Evolutionary conservation across 2,888 invertebrate species (phyloP).

Genomic region (Limnephilus marmoratus): DNA sequence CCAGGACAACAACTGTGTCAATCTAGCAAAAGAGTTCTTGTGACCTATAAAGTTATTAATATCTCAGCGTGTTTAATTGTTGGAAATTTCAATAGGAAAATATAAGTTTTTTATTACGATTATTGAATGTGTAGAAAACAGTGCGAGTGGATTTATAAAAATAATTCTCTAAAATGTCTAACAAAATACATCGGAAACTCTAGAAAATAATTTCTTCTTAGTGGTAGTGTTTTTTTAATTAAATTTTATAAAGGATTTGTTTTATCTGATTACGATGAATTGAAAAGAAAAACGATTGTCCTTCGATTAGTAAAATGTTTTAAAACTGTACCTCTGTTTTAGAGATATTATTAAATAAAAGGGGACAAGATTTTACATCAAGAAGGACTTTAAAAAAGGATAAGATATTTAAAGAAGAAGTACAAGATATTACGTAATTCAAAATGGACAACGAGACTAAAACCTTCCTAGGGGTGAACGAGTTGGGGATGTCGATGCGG

Average conservation of each 20-base stretch:
- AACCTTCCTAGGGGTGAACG: conserved; percentile 46
- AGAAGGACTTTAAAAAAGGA: too few species aligned
- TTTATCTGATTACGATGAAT: too few species aligned
- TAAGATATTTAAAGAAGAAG: too few species aligned
- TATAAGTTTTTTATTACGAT: neutral
- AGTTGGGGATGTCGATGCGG: conserved; percentile 59
- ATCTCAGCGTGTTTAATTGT: neutral
- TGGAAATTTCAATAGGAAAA: neutral
- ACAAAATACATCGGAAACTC: neutral
- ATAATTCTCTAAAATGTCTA: neutral
- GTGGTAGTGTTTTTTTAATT: neutral
- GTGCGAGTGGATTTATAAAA: neutral
- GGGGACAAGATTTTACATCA: neutral
- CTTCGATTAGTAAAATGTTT: too few species aligned
- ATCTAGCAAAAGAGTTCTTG: neutral
- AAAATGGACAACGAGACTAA: conserved; percentile 43
- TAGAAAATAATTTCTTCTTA: neutral
- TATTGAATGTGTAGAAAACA: neutral
- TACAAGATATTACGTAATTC: neutral
- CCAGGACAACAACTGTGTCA: neutral
- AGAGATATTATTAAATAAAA: neutral
- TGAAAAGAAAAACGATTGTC: too few species aligned
- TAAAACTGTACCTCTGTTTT: neutral
- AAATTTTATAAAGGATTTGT: too few species aligned
- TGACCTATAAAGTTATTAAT: neutral